phyloP scores from a whole-genome alignment of 2,113 vertebrate species.

The Leptobrachium leishanense region DNA sequence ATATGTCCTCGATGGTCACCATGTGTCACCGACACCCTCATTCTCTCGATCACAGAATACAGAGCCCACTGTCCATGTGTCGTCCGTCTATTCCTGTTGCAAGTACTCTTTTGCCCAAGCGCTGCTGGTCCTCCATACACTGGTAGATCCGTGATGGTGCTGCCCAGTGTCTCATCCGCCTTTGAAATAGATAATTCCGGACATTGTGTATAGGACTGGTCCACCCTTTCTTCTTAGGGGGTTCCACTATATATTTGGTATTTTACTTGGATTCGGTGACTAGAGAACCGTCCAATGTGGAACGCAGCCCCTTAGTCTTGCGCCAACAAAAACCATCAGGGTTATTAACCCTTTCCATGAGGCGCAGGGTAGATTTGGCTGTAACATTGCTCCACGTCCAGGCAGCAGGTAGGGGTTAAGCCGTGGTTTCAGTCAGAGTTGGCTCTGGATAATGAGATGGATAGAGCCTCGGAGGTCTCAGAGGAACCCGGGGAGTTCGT shows the following conservation, averaged over 20 bases:
- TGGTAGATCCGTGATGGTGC: too few species aligned
- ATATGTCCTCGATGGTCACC: too few species aligned
- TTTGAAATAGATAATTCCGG: too few species aligned
- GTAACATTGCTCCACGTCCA: not conserved
- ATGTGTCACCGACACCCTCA: too few species aligned
- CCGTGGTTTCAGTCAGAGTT: not conserved
- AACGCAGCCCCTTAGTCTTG: not conserved
- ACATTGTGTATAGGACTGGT: too few species aligned
- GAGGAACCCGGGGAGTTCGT: not conserved
- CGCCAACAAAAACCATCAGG: constrained; percentile 17
- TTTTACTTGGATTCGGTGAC: constrained; percentile 13
- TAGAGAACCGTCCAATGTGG: constrained; percentile 15
- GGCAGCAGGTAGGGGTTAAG: not conserved
- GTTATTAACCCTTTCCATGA: not conserved
- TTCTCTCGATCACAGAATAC: too few species aligned
- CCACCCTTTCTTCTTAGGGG: not conserved
- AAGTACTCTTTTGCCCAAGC: too few species aligned
- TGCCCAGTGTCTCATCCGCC: too few species aligned
- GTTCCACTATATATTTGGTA: not conserved
- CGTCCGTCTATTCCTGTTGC: too few species aligned
- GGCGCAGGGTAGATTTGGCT: not conserved
- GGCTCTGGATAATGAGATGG: not conserved
- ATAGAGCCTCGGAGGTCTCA: not conserved
- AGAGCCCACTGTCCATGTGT: too few species aligned
- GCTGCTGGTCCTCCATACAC: too few species aligned